Percentiles rank a stretch among this genome's conserved stretches.
phyloP scores from a whole-genome alignment of 37 sponge, comb jelly and placozoan species.

The Chondrosia reniformis region DNA sequence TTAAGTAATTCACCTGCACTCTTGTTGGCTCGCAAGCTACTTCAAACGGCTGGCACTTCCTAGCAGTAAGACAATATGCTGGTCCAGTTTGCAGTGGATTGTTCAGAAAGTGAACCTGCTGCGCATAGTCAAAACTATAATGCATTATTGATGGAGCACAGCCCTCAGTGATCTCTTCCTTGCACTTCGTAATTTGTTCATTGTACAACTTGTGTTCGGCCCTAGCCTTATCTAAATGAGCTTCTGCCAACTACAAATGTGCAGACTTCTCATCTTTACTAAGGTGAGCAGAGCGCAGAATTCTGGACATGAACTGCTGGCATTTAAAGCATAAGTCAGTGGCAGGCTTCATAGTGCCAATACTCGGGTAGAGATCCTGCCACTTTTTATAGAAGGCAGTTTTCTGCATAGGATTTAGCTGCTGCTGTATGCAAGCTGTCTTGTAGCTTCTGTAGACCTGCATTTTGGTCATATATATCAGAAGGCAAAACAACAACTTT shows the following conservation, averaged over 20 bases:
- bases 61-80: constrained; percentile 17
- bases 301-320: neutral
- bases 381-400: neutral
- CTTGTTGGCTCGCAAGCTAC: neutral
- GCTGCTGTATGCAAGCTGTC: neutral
- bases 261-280: constrained; percentile 26
- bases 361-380: neutral
- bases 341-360: neutral
- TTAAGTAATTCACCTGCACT: constrained; percentile 25
- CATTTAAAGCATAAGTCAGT: constrained; percentile 13
- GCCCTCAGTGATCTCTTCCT: neutral
- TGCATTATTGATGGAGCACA: neutral
- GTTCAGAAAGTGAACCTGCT: neutral
- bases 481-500: constrained; percentile 4
- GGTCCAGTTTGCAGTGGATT: constrained; percentile 44
- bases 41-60: constrained; percentile 28
- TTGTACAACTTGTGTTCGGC: neutral
- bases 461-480: constrained; percentile 1
- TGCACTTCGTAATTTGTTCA: neutral
- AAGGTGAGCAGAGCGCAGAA: constrained; percentile 1
- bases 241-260: neutral
- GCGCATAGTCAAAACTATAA: constrained; percentile 42
- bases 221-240: neutral
- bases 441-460: constrained; percentile 1
- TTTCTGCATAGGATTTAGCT: neutral